Conservation (phyloP, 2,888 invertebrate species). For the Agrenia bidenticulata region DNA sequence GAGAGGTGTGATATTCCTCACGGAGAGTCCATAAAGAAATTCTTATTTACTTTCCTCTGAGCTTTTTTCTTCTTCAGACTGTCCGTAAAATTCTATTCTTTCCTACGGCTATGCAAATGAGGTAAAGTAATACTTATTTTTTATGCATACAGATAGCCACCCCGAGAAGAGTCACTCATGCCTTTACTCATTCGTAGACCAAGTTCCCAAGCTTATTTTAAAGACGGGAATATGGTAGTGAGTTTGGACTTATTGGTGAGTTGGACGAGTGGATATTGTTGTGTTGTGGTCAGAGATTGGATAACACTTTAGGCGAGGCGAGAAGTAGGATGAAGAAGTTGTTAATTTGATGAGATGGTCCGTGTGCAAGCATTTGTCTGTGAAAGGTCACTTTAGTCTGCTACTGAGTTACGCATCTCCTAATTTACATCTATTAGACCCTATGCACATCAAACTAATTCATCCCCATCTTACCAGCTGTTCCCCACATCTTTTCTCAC, state of each 20-base stretch:
- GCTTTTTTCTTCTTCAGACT: slow-evolving; percentile 6
- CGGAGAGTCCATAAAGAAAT: slow-evolving; percentile 8
- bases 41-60: slow-evolving; percentile 2
- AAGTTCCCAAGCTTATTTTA: slow-evolving; percentile 1
- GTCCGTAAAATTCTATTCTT: neutral
- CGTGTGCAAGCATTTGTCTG: slow-evolving; percentile 43
- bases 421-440: slow-evolving; percentile 53
- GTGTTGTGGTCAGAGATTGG: slow-evolving; percentile 1
- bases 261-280: too few relatives aligned
- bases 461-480: neutral
- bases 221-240: too few relatives aligned
- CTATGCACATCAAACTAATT: slow-evolving; percentile 19
- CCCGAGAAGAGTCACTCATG: neutral
- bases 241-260: too few relatives aligned
- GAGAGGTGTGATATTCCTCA: slow-evolving; percentile 18
- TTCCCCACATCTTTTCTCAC: slow-evolving; percentile 1
- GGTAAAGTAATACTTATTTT: too few relatives aligned
- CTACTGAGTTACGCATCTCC: slow-evolving; percentile 53
- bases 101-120: too few relatives aligned
- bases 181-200: neutral
- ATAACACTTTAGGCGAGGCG: slow-evolving; percentile 14
- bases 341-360: slow-evolving; percentile 49
- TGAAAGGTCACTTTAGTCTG: slow-evolving; percentile 27
- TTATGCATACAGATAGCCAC: too few relatives aligned
- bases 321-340: slow-evolving; percentile 25